These are phyloP conservation scores for Noturus placidus DNA, from an alignment of 2,113 vertebrate genomes.

Conservation along the genomic window DNA sequence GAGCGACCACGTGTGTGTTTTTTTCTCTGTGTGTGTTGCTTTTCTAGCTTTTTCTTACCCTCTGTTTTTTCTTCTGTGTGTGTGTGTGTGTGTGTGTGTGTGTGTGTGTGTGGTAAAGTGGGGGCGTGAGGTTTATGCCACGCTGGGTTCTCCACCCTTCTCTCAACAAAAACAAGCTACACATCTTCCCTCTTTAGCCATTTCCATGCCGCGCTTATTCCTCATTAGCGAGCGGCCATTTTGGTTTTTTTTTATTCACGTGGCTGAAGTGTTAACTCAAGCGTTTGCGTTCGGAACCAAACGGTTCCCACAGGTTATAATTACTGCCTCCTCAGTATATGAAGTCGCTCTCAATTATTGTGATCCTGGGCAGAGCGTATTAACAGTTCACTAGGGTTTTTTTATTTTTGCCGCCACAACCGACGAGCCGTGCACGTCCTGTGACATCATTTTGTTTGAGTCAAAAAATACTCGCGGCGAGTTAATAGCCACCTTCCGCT, in stretches of 20 bases:
- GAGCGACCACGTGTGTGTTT: neutral
- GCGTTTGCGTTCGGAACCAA: conserved; percentile 1
- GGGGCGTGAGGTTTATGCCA: conserved; percentile 23
- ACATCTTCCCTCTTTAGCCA: neutral
- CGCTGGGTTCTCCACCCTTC: neutral
- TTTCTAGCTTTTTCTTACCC: neutral
- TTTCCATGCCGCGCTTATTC: neutral
- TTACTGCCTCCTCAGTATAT: neutral
- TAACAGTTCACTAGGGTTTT: neutral
- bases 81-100: conserved; percentile 3
- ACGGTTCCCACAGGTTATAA: neutral
- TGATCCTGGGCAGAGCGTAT: conserved; percentile 27
- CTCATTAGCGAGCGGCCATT: neutral
- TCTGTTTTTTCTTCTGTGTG: neutral
- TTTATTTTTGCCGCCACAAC: neutral
- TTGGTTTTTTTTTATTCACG: neutral
- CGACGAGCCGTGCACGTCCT: neutral
- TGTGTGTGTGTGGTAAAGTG: conserved; percentile 28
- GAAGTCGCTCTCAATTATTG: conserved; percentile 30
- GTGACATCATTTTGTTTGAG: conserved; percentile 39
- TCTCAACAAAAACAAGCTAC: neutral
- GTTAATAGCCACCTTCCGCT: conserved; percentile 17
- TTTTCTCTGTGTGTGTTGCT: neutral
- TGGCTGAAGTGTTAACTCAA: conserved; percentile 1
- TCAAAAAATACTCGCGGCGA: neutral